phyloP scores from a whole-genome alignment of 2,888 invertebrate species.

The Eretmocerus hayati region DNA sequence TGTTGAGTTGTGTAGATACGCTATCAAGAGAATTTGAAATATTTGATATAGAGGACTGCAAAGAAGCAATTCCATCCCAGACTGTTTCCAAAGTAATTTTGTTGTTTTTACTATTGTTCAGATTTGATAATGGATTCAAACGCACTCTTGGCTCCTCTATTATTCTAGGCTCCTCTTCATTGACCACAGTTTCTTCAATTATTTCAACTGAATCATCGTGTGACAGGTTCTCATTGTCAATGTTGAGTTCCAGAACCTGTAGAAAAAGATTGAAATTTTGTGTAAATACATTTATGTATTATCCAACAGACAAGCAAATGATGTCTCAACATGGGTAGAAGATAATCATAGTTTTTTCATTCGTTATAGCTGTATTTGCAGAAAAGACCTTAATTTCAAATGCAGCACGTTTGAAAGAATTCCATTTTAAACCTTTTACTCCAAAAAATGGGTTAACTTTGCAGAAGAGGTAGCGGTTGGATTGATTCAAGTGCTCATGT shows the following conservation, averaged over 20 bases:
- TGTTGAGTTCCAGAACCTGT: not conserved
- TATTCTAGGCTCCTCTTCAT: not conserved
- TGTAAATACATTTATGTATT: no score
- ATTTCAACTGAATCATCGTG: not conserved
- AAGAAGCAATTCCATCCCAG: constrained; percentile 15
- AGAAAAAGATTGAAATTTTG: constrained; percentile 1
- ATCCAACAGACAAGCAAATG: no score
- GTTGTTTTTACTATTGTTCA: not conserved
- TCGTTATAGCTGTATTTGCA: no score
- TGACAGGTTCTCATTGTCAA: not conserved
- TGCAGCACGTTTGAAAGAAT: no score
- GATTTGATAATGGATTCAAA: not conserved
- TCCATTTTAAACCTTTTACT: no score
- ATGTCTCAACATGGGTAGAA: no score
- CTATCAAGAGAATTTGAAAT: constrained; percentile 15
- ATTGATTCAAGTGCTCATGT: no score
- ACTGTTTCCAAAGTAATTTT: constrained; percentile 18
- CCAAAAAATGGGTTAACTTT: no score
- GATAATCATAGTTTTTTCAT: no score
- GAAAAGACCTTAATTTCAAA: no score
- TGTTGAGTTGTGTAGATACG: constrained; percentile 14
- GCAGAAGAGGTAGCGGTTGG: no score
- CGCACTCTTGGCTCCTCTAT: not conserved
- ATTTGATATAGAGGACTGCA: constrained; percentile 15
- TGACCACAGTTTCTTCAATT: not conserved